Base-by-base conservation (phyloP, 2,113 vertebrate genomes). In the Pogona vitticeps region DNA sequence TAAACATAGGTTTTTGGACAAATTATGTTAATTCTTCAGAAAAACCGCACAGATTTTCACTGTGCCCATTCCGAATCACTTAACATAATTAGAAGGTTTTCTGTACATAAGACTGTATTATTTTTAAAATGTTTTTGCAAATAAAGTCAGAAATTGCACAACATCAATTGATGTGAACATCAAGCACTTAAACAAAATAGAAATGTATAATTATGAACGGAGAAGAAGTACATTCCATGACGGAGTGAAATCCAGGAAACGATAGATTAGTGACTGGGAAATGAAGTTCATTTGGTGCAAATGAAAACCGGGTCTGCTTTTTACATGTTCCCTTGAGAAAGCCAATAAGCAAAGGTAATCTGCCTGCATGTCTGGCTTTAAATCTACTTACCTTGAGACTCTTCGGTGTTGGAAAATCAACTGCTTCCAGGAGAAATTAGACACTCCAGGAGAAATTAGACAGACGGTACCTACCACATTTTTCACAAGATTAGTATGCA, bases 341-440 rank as follows among this genome's bases (percentile, higher is more conserved):
- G 80, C 28, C 20, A 76, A 3, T 52, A 82, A 82, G 80, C 3
- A 20, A 82, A 82, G 65, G 80, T 82, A 82, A 71, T 71, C 42
- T 18, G 3, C 65, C 31, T n/a, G 36, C 67, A 36, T 82, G 80
- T 82, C 65, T 82, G n/a, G 28, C 17, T 82, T 71, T 82, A 52
- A 70, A 56, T 71, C 31, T 26, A 23, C 28, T 82, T 68, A 80
- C 65, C 15, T 65, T 52, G 65, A n/a, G 28, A n/a, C 31, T 80
- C 26, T 15, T 21, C 38, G 40, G 63, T 68, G 7, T 68, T 68
- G 31, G 63, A 82, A 40, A 52, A 70, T 68, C 46, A 52, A 68
- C 28, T 52, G 63, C 40, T 82, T 42, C 63, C 68, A 68, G 40
- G 38, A n/a, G 7, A 68, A 82, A 17, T 40, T 68, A 26, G 3